Evolutionary conservation across 1,140 invertebrate species (phyloP).

Genomic region (Pinna nobilis): DNA sequence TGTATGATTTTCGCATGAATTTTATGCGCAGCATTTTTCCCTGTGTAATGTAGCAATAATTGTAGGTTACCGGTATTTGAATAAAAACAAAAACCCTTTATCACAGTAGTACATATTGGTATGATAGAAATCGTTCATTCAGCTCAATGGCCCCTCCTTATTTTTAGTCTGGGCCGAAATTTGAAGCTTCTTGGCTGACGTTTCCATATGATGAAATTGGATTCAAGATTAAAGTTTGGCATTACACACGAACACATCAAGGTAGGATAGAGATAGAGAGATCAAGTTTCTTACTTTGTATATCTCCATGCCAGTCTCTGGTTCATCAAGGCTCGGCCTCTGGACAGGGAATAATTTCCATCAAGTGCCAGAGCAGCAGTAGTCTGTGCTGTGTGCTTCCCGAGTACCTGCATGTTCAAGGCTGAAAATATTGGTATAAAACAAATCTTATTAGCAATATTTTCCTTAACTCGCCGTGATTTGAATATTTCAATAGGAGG

Average conservation of each 20-base stretch:
- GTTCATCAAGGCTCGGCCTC: conserved; percentile 60
- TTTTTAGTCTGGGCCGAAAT: no score
- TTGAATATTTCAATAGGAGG: no score
- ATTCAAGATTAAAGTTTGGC: background rate
- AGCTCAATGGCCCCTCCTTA: no score
- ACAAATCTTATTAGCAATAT: background rate
- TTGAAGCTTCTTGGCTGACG: no score
- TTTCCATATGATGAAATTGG: background rate
- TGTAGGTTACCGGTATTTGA: no score
- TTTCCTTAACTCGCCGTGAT: no score
- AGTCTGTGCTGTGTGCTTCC: conserved; percentile 54
- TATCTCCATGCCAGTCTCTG: conserved; percentile 61
- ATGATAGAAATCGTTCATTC: no score
- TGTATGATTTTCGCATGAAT: no score
- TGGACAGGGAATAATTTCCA: conserved; percentile 57
- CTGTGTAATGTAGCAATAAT: no score
- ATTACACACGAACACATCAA: background rate
- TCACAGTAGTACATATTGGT: no score
- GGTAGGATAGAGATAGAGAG: background rate
- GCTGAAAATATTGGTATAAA: conserved; percentile 35
- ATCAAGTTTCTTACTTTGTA: conserved; percentile 47
- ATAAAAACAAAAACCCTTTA: no score
- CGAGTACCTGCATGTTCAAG: conserved; percentile 53
- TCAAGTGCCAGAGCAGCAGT: conserved; percentile 55
- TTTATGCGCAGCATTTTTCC: no score